Evolutionary conservation across 1,140 invertebrate species (phyloP), one percentile per base, ranked within the genome.

Genomic region (Aphidius gifuensis): DNA sequence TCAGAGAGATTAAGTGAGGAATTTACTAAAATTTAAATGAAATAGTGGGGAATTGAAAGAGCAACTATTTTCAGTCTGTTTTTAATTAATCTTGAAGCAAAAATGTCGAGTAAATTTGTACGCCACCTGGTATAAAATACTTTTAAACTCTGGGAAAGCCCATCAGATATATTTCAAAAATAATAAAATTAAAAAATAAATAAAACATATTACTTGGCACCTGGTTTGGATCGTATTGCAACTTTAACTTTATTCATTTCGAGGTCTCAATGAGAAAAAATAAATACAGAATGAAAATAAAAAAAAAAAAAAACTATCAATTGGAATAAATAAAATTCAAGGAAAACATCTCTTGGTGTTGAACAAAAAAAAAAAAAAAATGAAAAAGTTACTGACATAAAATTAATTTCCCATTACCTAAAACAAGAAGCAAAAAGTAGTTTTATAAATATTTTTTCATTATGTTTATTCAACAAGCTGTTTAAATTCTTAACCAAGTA

Each of bases 21-120:
- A 44, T 23, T 45, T 23, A 40, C 21, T 60, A 32, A 8, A 6
- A 47, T 46, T 43, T 44, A 58, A 32, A 53, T 54, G 9, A 8
- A 39, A 40, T 49, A 47, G 42, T 32, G 45, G 39, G 40, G 53
- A 42, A n/a, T 42, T 39, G 39, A 55, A 32, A 32, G 2, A 45
- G 44, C 49, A 65, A 72, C 76, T 78, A 78, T 78, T 78, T 78
- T 66, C 71, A 75, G 76, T 64, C 68, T 32, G 69, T 66, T 64
- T 74, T 75, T 75, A 74, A 78, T 78, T 78, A 77, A 78, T 78
- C 75, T 78, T 73, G 68, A 71, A 72, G 70, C 69, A 70, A 77
- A 76, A 75, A 75, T 67, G 71, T 74, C 68, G 68, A 68, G 71
- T 64, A 60, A 39, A 66, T 61, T 60, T 61, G 46, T 67, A 40